Evolutionary conservation across 2,888 invertebrate genomes (phyloP), one percentile per base, ranked within the genome.

Genomic region (Drosophila austrosaltans): DNA sequence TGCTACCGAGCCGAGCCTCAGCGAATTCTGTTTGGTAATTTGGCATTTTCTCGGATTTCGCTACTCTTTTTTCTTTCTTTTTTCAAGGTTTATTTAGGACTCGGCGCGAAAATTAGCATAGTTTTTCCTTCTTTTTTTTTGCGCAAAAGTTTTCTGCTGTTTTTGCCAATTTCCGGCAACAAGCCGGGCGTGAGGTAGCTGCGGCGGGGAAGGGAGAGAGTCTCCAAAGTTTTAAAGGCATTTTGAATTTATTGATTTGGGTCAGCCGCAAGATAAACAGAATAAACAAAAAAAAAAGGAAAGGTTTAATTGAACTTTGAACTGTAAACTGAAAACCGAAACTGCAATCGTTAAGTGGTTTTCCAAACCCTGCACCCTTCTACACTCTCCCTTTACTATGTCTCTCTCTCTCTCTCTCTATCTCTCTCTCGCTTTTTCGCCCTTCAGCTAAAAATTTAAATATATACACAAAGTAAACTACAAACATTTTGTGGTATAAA

Each of bases 301-400:
- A 39, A 30, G 63, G 81, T 81, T 76, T 83, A 83, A 83, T 83
- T 86, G 83, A 86, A 81, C 86, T 86, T 76, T 86, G 81, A 86
- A 81, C 81, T 73, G 56, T 12, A 58, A 40, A 63, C 53, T 48
- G 70, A 54, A 58, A 40, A 63, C 53, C 25, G 70, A 57, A 63
- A 65, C 58, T 66, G 67, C 64, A 74, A 68, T 72, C 63, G 54
- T 68, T 65, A 61, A 61, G 72, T 62, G 42, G 71, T 58, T 72
- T 72, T 2, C 3, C 22, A 12, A 10, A 1, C 22, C 48, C 5
- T 1, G 3, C 25, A 25, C 10, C 48, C 16, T 16, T 16, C 16
- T 16, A 16, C 16, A 16, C 16, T 1, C n/a, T 10, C 16, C 16
- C 22, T 3, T 16, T 16, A 16, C 16, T 16, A 16, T 16, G 16